Conservation (phyloP, 1,140 invertebrate genomes). For the Eumeta japonica region DNA sequence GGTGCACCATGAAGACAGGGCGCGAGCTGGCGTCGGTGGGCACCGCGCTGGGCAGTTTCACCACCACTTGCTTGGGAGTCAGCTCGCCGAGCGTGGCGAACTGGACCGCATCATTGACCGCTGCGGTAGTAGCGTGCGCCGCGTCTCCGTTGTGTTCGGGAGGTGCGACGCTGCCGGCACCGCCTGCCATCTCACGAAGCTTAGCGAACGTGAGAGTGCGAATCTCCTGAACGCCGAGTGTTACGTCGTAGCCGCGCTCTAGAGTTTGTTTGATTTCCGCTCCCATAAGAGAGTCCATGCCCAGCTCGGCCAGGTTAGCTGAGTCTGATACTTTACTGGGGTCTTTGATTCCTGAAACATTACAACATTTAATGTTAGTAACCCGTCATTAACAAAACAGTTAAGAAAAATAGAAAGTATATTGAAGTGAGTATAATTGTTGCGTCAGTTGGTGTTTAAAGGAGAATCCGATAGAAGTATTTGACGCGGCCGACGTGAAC, state of each 20-base stretch:
- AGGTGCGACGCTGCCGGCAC: slow-evolving; percentile 18
- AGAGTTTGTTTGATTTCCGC: slow-evolving; percentile 96
- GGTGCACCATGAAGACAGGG: slow-evolving; percentile 67
- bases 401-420: too few relatives aligned
- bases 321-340: slow-evolving; percentile 70
- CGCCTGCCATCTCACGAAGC: slow-evolving; percentile 65
- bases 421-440: too few relatives aligned
- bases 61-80: slow-evolving; percentile 65
- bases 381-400: too few relatives aligned
- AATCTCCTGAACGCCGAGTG: slow-evolving; percentile 88
- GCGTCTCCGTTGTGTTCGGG: slow-evolving; percentile 12
- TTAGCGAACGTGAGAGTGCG: slow-evolving; percentile 74
- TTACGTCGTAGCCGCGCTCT: slow-evolving; percentile 87
- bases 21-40: slow-evolving; percentile 23
- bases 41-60: slow-evolving; percentile 55
- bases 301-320: slow-evolving; percentile 83
- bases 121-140: slow-evolving; percentile 14
- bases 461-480: too few relatives aligned
- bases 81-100: slow-evolving; percentile 54
- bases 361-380: too few relatives aligned
- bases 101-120: slow-evolving; percentile 42
- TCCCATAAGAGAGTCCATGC: slow-evolving; percentile 97
- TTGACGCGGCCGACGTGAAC: too few relatives aligned
- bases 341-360: slow-evolving; percentile 74
- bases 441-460: too few relatives aligned